phyloP scores from a whole-genome alignment of 2,113 vertebrate species.

The Hoplias malabaricus region DNA sequence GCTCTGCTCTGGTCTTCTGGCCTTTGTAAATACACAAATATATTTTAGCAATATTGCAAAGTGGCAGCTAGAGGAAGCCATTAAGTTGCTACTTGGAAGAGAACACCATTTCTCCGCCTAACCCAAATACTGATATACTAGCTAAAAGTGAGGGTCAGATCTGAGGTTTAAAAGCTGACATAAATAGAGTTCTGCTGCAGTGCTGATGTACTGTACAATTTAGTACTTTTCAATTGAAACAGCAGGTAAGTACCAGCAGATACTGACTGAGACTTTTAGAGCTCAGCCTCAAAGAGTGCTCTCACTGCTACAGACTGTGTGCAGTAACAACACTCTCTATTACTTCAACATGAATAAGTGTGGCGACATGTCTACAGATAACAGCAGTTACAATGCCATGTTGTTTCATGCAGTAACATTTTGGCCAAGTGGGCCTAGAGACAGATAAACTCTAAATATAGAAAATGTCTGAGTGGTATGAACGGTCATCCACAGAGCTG shows the following conservation, averaged over 20 bases:
- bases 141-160: background rate
- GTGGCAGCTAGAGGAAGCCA: background rate
- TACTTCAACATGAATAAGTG: too few species aligned
- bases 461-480: background rate
- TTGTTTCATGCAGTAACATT: too few species aligned
- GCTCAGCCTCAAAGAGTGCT: too few species aligned
- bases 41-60: background rate
- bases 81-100: background rate
- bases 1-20: constrained; percentile 12
- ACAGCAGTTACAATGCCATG: too few species aligned
- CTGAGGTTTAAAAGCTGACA: background rate
- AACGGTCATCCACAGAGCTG: background rate
- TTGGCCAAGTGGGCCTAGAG: background rate
- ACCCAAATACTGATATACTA: background rate
- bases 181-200: too few species aligned
- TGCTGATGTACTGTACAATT: too few species aligned
- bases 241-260: too few species aligned
- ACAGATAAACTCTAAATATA: constrained; percentile 9
- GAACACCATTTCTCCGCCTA: background rate
- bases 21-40: background rate
- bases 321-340: too few species aligned
- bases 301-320: too few species aligned
- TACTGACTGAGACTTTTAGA: too few species aligned
- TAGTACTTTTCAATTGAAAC: too few species aligned
- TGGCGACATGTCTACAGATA: too few species aligned